These are phyloP conservation scores for Helostoma temminkii DNA, from an alignment of 2,797 vertebrate genomes.

Conservation along the genomic window DNA sequence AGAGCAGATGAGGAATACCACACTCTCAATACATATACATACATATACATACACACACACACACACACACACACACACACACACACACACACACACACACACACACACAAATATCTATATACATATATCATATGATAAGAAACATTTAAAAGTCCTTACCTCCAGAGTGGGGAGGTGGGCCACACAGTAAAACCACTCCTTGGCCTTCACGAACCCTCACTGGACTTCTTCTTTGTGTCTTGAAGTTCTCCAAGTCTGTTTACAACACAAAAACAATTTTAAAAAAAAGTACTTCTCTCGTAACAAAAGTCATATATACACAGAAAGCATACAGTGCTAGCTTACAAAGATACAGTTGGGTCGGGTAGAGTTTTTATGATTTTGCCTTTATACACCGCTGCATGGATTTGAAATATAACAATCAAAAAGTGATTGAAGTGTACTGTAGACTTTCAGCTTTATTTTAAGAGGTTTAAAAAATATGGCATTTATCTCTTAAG, in stretches of 20 bases:
- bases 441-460: too few relatives aligned
- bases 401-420: too few relatives aligned
- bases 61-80: too few relatives aligned
- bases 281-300: conserved; percentile 43
- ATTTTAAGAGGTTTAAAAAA: too few relatives aligned
- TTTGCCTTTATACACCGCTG: too few relatives aligned
- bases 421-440: too few relatives aligned
- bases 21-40: too few relatives aligned
- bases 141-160: conserved; percentile 80
- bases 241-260: conserved; percentile 95
- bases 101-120: too few relatives aligned
- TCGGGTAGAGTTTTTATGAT: too few relatives aligned
- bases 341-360: conserved; percentile 28
- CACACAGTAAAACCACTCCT: conserved; percentile 95
- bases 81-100: too few relatives aligned
- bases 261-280: conserved; percentile 53
- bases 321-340: conserved; percentile 10
- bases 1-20: conserved; percentile 31
- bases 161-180: conserved; percentile 92
- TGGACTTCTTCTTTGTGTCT: conserved; percentile 91
- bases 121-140: background rate
- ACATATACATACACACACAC: too few relatives aligned
- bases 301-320: conserved; percentile 44
- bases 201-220: conserved; percentile 95
- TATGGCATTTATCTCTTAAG: too few relatives aligned